Conservation (phyloP, 2,113 vertebrate genomes). For the Vulpes lagopus region DNA sequence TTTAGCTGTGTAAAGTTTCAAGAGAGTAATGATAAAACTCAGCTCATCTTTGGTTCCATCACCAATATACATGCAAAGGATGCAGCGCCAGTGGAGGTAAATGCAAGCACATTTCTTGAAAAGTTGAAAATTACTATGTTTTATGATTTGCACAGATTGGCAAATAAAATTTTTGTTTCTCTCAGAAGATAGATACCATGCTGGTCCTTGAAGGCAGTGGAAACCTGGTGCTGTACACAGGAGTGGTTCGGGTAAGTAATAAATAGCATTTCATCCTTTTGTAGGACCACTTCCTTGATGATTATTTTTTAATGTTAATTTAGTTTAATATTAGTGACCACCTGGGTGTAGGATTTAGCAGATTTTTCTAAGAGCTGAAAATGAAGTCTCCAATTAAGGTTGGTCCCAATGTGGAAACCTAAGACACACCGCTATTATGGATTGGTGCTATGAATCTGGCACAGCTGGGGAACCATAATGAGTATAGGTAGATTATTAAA, state of each 20-base stretch:
- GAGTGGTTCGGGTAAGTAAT: constrained; percentile 92
- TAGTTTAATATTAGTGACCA: not conserved
- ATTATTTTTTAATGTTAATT: not conserved
- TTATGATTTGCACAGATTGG: not conserved
- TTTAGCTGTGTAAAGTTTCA: constrained; percentile 97
- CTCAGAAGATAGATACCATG: constrained; percentile 93
- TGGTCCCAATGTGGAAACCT: not conserved
- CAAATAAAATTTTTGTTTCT: constrained; percentile 10
- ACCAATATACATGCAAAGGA: constrained; percentile 95
- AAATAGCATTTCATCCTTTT: not conserved
- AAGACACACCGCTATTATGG: not conserved
- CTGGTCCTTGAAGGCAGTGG: constrained; percentile 95
- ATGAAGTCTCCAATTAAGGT: not conserved
- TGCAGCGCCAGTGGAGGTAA: constrained; percentile 95
- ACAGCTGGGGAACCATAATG: not conserved
- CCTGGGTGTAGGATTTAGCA: not conserved
- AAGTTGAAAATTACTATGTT: not conserved
- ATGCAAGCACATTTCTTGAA: not conserved
- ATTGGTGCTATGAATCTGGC: not conserved
- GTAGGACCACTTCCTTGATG: not conserved
- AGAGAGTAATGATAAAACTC: constrained; percentile 95
- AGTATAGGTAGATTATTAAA: not conserved
- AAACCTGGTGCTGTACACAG: constrained; percentile 96
- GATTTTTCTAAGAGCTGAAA: constrained; percentile 34
- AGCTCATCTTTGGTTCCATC: constrained; percentile 95